Evolutionary conservation across 2,113 vertebrate genomes (phyloP).

Genomic region (Synchiropus splendidus): DNA sequence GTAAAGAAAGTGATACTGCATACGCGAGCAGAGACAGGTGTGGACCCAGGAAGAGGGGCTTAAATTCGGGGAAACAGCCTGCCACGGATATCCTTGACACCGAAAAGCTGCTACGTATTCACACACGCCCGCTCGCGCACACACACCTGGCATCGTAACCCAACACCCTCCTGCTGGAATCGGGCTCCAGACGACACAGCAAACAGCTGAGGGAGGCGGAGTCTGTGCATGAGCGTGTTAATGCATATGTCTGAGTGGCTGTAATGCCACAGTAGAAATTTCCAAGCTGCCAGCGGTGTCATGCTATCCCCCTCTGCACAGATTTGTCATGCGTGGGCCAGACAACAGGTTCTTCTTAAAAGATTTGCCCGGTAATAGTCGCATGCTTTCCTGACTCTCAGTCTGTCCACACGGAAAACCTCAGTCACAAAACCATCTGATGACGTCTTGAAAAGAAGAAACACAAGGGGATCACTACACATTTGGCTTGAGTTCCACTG

Average conservation of each 20-base stretch:
- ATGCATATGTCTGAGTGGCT: constrained; percentile 3
- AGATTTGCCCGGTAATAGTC: too few species aligned
- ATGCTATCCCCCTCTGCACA: constrained; percentile 4
- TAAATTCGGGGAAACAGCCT: constrained; percentile 26
- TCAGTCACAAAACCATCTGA: too few species aligned
- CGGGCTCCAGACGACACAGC: constrained; percentile 4
- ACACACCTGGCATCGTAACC: constrained; percentile 15
- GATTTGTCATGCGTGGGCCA: constrained; percentile 6
- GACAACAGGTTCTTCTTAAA: too few species aligned
- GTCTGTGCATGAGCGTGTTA: constrained; percentile 7
- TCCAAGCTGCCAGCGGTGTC: constrained; percentile 21
- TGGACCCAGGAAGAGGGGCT: constrained; percentile 37
- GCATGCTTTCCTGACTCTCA: too few species aligned
- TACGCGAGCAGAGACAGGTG: constrained; percentile 32
- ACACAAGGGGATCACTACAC: too few species aligned
- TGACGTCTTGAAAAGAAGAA: too few species aligned
- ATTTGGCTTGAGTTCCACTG: too few species aligned
- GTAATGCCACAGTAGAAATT: constrained; percentile 15
- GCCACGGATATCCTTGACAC: constrained; percentile 22
- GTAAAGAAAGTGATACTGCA: constrained; percentile 16
- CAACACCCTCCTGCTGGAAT: constrained; percentile 17
- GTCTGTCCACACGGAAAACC: too few species aligned
- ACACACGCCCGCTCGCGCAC: constrained; percentile 12
- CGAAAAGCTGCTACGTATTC: constrained; percentile 10
- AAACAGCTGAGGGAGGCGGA: constrained; percentile 30